Conservation (phyloP, 23 tunicate species). For the Styela plicata region DNA sequence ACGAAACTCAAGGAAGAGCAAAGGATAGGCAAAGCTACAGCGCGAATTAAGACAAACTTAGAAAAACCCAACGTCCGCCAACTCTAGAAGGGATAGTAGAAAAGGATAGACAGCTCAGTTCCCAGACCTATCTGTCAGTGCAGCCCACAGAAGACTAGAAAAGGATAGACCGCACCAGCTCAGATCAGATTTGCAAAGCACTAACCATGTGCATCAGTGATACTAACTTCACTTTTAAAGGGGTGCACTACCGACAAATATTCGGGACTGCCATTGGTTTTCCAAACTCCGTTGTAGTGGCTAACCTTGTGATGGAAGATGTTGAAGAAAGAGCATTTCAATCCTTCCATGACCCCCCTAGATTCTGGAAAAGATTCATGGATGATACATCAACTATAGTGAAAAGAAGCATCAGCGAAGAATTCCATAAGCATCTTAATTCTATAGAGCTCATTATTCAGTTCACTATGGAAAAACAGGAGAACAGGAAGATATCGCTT, state of each 20-base stretch:
- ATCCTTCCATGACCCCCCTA: background rate
- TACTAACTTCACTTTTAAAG: background rate
- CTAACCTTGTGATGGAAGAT: conserved; percentile 11
- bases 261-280: conserved; percentile 19
- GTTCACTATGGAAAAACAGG: background rate
- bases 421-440: background rate
- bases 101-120: background rate
- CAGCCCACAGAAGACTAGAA: background rate
- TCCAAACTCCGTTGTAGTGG: conserved; percentile 13
- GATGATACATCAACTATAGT: background rate
- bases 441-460: background rate
- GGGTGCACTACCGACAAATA: conserved; percentile 1
- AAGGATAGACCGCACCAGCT: background rate
- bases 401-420: background rate
- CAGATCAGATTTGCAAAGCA: background rate
- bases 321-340: conserved; percentile 8
- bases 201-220: conserved; percentile 5
- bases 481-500: background rate
- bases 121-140: background rate
- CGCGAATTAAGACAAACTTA: background rate
- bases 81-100: background rate
- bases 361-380: background rate
- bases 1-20: background rate
- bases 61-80: conserved; percentile 10
- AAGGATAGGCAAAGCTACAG: background rate